These are phyloP conservation scores for Ochropacha duplaris DNA, from an alignment of 2,888 invertebrate species.

Conservation along the genomic window DNA sequence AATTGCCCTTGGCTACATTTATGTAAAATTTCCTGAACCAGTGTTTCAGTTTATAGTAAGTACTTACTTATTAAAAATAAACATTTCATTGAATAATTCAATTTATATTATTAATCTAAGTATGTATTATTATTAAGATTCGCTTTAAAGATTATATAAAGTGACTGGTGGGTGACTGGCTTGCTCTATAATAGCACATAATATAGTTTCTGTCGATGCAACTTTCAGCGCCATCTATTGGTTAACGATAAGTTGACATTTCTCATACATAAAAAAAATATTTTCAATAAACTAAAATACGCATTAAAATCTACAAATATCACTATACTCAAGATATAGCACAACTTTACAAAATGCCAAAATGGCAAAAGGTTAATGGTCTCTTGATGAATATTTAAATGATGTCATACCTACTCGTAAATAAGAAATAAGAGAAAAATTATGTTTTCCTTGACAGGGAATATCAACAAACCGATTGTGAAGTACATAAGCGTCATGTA, in stretches of 20 bases:
- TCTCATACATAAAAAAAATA: background rate
- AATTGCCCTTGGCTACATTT: too few species aligned
- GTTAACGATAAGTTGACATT: background rate
- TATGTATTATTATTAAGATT: too few species aligned
- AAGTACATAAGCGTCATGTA: background rate
- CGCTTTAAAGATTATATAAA: too few species aligned
- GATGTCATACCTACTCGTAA: slow-evolving; percentile 37
- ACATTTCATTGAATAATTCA: too few species aligned
- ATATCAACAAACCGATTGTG: background rate
- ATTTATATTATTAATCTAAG: too few species aligned
- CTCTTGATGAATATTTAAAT: slow-evolving; percentile 29
- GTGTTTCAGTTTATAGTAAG: too few species aligned
- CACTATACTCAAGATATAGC: background rate
- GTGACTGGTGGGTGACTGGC: too few species aligned
- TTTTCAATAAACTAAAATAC: background rate
- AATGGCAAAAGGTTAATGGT: slow-evolving; percentile 41
- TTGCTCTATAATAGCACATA: too few species aligned
- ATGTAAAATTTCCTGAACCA: too few species aligned
- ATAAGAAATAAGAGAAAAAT: background rate
- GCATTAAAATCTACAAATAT: background rate
- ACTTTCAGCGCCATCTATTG: background rate
- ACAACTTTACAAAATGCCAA: slow-evolving; percentile 14
- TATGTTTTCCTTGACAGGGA: background rate
- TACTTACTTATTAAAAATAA: too few species aligned
- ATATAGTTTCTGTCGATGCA: too few species aligned